Evolutionary conservation across 2,888 invertebrate species (phyloP), one percentile per base, ranked within the genome.

Genomic region (Morpho helenor): DNA sequence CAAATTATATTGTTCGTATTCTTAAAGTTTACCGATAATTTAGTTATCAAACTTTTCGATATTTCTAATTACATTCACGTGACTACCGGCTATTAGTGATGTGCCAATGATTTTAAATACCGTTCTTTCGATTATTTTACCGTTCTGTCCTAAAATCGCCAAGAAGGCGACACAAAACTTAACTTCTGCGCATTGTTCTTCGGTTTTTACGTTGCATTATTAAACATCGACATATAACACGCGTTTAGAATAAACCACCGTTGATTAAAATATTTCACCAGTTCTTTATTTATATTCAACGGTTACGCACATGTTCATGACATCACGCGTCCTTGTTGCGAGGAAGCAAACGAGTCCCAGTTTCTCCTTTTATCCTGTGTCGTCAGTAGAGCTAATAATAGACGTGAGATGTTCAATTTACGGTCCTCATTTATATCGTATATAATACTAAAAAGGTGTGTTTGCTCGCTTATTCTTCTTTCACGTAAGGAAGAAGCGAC

Each of bases 251-350:
- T 85, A 68, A 74, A 72, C 67, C 64, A 57, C 54, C 64, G 65
- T 68, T 70, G 31, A 23, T 64, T 67, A 43, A 65, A 72, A 73
- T 73, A 76, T 81, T 80, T 70, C 64, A 65, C 68, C 62, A 64
- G 59, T 56, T 52, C 58, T 67, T 69, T 79, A 81, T 84, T 84
- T 77, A 80, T 82, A 81, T 82, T 81, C 79, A 73, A 65, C 62
- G 74, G 67, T 67, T 63, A 52, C 49, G 72, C 79, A 80, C 73
- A 79, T 75, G 80, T 68, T 67, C 72, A 73, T 89, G 87, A 87
- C 84, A 79, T 88, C 88, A 87, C 76, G 70, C 80, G 88, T 80
- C 89, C 89, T 89, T 89, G 89, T 74, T 73, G 74, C 75, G 77
- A 84, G 83, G 84, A 82, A 80, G 79, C 80, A 70, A 71, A 73